These are phyloP conservation scores for Scylla paramamosain DNA, from an alignment of 1,140 invertebrate genomes.

Conservation along the genomic window DNA sequence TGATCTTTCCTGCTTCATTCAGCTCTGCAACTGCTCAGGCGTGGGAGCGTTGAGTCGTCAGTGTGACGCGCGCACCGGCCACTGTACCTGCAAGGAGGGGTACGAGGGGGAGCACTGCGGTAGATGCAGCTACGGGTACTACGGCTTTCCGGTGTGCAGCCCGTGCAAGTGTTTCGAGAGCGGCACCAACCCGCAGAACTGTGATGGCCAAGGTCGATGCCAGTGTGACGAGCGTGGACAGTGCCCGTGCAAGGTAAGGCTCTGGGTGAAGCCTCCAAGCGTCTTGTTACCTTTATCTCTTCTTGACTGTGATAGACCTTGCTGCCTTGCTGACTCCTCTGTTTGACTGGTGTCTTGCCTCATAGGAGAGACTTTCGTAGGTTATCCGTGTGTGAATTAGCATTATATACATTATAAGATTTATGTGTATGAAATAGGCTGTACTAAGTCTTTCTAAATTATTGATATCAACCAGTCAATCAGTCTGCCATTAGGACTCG, in stretches of 20 bases:
- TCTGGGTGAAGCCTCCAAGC: background rate
- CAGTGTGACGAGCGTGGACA: conserved; percentile 88
- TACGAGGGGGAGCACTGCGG: conserved; percentile 90
- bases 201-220: conserved; percentile 82
- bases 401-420: too few species aligned
- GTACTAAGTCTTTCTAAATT: too few species aligned
- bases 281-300: background rate
- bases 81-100: conserved; percentile 90
- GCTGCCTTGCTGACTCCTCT: too few species aligned
- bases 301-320: background rate
- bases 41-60: conserved; percentile 86
- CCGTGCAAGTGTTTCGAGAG: conserved; percentile 88
- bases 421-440: too few species aligned
- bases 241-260: conserved; percentile 90
- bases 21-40: conserved; percentile 88
- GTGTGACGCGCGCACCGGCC: conserved; percentile 89
- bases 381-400: too few species aligned
- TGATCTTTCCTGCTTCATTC: conserved; percentile 41
- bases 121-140: conserved; percentile 90
- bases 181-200: conserved; percentile 84
- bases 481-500: too few species aligned
- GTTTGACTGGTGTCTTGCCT: too few species aligned
- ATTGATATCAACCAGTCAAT: too few species aligned
- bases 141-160: conserved; percentile 93
- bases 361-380: too few species aligned